phyloP scores from a whole-genome alignment of 2,888 invertebrate species.

The Nymphalis polychloros region DNA sequence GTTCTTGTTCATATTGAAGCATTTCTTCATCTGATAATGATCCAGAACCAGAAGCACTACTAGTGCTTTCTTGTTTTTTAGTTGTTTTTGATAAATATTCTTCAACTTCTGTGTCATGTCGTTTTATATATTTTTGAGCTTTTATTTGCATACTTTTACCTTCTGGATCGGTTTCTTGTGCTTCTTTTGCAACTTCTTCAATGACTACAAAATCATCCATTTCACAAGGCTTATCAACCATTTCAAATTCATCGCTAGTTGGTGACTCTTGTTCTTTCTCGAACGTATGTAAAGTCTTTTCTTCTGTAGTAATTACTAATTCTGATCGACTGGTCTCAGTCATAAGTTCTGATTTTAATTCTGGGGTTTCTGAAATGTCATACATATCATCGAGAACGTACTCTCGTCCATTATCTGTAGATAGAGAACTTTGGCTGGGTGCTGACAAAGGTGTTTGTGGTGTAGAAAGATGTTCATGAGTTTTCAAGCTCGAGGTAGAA shows the following conservation, averaged over 20 bases:
- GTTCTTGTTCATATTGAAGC: constrained; percentile 86
- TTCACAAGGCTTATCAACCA: constrained; percentile 92
- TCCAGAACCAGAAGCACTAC: constrained; percentile 81
- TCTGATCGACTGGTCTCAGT: constrained; percentile 80
- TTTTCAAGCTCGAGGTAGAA: constrained; percentile 82
- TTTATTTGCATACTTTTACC: constrained; percentile 90
- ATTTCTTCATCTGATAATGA: constrained; percentile 83
- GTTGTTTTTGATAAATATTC: constrained; percentile 86
- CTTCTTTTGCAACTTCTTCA: constrained; percentile 93
- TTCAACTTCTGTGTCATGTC: constrained; percentile 87
- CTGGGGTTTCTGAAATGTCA: constrained; percentile 82
- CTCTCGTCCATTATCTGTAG: constrained; percentile 84
- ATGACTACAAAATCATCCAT: constrained; percentile 94
- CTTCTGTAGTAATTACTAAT: constrained; percentile 82
- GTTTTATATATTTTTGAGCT: constrained; percentile 76
- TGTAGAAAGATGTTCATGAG: constrained; percentile 76
- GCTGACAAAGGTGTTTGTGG: constrained; percentile 83
- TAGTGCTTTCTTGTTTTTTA: constrained; percentile 83
- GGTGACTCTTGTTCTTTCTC: constrained; percentile 87
- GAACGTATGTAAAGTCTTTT: constrained; percentile 77
- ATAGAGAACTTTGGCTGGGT: constrained; percentile 84
- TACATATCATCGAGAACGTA: constrained; percentile 83
- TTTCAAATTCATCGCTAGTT: constrained; percentile 92
- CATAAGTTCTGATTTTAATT: constrained; percentile 75
- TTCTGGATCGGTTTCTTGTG: constrained; percentile 90